A percentile compares a stretch with the other conserved stretches of the same genome.
These are phyloP conservation scores for Epinephelus malabaricus DNA, from an alignment of 2,797 vertebrate species.

Conservation along the genomic window DNA sequence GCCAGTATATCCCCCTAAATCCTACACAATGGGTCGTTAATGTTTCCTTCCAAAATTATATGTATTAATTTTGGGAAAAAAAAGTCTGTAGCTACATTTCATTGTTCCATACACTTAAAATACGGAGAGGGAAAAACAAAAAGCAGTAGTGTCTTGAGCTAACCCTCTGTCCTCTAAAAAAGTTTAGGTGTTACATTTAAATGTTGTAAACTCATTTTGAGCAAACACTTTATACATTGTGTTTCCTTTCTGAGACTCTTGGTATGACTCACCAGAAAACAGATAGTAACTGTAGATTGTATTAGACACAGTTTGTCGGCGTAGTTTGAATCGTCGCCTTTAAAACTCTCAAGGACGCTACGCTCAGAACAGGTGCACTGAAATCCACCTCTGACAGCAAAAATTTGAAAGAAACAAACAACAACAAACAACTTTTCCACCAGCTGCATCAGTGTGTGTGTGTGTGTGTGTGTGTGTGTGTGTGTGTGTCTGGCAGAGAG, in stretches of 20 bases:
- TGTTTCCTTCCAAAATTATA: background rate
- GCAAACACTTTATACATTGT: constrained; percentile 11
- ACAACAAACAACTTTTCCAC: constrained; percentile 47
- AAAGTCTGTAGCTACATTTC: background rate
- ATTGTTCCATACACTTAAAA: background rate
- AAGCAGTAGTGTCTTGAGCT: background rate
- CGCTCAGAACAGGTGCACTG: constrained; percentile 30
- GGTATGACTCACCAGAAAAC: constrained; percentile 49
- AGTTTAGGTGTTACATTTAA: constrained; percentile 42
- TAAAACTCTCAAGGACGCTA: constrained; percentile 47
- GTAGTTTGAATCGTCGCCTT: constrained; percentile 36
- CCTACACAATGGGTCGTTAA: too few relatives aligned
- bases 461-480: constrained; percentile 25
- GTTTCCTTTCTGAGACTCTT: constrained; percentile 50
- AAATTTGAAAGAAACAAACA: constrained; percentile 51
- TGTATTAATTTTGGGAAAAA: background rate
- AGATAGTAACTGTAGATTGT: constrained; percentile 50
- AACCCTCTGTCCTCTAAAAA: constrained; percentile 18
- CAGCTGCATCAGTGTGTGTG: constrained; percentile 19
- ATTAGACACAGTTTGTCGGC: constrained; percentile 18
- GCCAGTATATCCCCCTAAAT: too few relatives aligned
- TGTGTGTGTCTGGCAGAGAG: constrained; percentile 33
- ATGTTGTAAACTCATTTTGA: constrained; percentile 26
- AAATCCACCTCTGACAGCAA: constrained; percentile 44
- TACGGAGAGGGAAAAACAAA: constrained; percentile 3